These are phyloP conservation scores for Ctenosaura bakeri DNA, from an alignment of 2,797 vertebrate genomes.

Conservation along the genomic window DNA sequence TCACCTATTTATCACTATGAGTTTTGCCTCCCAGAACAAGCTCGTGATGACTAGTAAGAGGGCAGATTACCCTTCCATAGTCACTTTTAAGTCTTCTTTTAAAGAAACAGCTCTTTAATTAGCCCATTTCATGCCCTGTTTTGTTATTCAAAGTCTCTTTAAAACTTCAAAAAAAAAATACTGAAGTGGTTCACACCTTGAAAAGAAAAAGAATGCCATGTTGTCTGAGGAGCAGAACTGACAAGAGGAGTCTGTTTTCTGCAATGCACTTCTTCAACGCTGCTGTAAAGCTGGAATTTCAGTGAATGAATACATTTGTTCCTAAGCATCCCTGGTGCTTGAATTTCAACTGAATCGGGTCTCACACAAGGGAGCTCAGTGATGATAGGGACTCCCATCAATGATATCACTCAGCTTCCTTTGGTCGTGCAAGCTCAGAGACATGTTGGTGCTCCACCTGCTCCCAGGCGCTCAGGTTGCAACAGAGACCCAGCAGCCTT, in stretches of 20 bases:
- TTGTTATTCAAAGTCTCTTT: slow-evolving; percentile 42
- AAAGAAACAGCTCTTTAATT: slow-evolving; percentile 53
- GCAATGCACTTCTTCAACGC: background rate
- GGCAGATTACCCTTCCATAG: slow-evolving; percentile 35
- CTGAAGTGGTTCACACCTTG: slow-evolving; percentile 22
- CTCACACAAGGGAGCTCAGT: slow-evolving; percentile 16
- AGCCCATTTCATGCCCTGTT: slow-evolving; percentile 50
- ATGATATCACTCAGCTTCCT: slow-evolving; percentile 11
- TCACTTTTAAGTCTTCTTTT: slow-evolving; percentile 54
- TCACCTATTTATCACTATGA: background rate
- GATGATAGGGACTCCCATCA: slow-evolving; percentile 12
- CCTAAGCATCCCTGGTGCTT: background rate
- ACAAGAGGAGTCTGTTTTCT: slow-evolving; percentile 11
- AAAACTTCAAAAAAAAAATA: slow-evolving; percentile 30
- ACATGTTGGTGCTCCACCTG: background rate
- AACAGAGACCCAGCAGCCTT: background rate
- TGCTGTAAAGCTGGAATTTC: slow-evolving; percentile 21
- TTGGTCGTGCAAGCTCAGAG: slow-evolving; percentile 16
- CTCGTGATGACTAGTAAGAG: slow-evolving; percentile 20
- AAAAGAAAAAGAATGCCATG: slow-evolving; percentile 51
- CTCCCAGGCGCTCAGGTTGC: slow-evolving; percentile 18
- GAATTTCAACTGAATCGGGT: slow-evolving; percentile 25
- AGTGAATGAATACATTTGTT: slow-evolving; percentile 30
- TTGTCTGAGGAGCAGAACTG: slow-evolving; percentile 9
- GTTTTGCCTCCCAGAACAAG: too few relatives aligned